Evolutionary conservation across 2,113 vertebrate species (phyloP).

Genomic region (Marmota flaviventris): DNA sequence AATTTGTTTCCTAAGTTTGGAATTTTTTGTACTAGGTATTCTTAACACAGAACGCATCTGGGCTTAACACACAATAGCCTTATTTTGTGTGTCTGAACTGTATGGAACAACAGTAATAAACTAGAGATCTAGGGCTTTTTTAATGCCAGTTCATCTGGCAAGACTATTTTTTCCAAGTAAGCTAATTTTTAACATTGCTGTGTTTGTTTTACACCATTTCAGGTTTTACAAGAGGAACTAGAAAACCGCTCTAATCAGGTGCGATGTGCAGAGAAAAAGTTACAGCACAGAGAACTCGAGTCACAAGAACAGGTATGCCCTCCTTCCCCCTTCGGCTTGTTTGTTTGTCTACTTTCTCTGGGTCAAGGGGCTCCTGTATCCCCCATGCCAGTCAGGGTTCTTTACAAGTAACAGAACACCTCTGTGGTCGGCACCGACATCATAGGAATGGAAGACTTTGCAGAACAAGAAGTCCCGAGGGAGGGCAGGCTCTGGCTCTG

Average conservation of each 20-base stretch:
- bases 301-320: constrained; percentile 93
- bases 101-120: not conserved
- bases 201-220: constrained; percentile 74
- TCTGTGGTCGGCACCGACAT: not conserved
- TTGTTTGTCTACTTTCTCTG: not conserved
- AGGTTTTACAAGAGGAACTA: constrained; percentile 93
- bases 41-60: not conserved
- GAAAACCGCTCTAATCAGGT: constrained; percentile 89
- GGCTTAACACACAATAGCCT: not conserved
- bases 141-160: not conserved
- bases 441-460: not conserved
- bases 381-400: not conserved
- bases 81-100: not conserved
- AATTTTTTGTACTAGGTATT: not conserved
- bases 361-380: not conserved
- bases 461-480: not conserved
- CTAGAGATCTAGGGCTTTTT: not conserved
- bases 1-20: not conserved
- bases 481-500: not conserved
- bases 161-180: not conserved
- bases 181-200: not conserved
- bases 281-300: constrained; percentile 92
- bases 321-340: rapidly evolving
- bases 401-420: not conserved
- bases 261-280: constrained; percentile 89